phyloP scores from a whole-genome alignment of 2,797 vertebrate species.

The Kryptopterus vitreolus region DNA sequence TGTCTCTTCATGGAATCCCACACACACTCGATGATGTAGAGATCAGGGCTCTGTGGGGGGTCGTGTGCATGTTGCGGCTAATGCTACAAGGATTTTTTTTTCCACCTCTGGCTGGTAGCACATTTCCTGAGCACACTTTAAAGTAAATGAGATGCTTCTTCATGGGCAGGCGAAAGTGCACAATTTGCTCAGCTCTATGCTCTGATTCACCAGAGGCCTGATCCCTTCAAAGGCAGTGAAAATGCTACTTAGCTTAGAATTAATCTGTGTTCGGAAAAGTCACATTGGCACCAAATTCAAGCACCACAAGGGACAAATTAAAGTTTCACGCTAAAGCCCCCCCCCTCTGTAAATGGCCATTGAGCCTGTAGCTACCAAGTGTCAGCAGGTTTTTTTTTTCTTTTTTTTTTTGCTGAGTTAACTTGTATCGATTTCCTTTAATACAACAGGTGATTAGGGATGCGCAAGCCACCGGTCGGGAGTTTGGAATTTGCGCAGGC shows the following conservation, averaged over 20 bases:
- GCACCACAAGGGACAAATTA: slow-evolving; percentile 44
- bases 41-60: no score
- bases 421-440: slow-evolving; percentile 53
- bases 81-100: slow-evolving; percentile 50
- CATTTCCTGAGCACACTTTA: slow-evolving; percentile 57
- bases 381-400: background rate
- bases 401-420: slow-evolving; percentile 18
- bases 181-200: slow-evolving; percentile 58
- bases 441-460: slow-evolving; percentile 47
- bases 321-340: slow-evolving; percentile 2
- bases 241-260: slow-evolving; percentile 51
- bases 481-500: slow-evolving; percentile 18
- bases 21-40: no score
- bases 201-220: slow-evolving; percentile 53
- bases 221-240: slow-evolving; percentile 55
- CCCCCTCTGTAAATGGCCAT: slow-evolving; percentile 22
- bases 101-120: slow-evolving; percentile 53
- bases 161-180: slow-evolving; percentile 54
- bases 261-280: slow-evolving; percentile 47
- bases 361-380: background rate
- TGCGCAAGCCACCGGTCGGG: slow-evolving; percentile 21
- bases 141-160: slow-evolving; percentile 56
- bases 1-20: no score
- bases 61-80: slow-evolving; percentile 35
- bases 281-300: slow-evolving; percentile 41